Base-by-base conservation (phyloP, 1,140 invertebrate species). In the Eurosta solidaginis region DNA sequence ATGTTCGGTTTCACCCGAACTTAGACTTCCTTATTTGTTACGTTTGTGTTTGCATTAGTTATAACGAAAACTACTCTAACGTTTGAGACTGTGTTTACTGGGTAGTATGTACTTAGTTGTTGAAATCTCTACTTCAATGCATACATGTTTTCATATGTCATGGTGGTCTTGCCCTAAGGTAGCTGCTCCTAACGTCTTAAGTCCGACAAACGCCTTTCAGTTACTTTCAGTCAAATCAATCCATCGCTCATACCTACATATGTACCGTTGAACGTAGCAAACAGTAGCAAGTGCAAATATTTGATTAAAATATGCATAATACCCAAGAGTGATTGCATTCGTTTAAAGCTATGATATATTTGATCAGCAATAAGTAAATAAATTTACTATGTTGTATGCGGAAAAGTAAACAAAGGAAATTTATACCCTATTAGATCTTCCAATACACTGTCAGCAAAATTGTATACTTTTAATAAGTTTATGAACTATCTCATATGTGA, bases 251-350 rank as follows among this genome's bases (percentile, higher is more conserved):
- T n/a, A n/a, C n/a, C n/a, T n/a, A n/a, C n/a, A n/a, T n/a, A 68
- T n/a, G 33, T 40, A 68, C 33, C 59, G 36, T 20, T 68, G 36
- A 10, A 22, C 33, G 33, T 20, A 40, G 59, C 59, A 40, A 68
- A 68, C 59, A 68, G 59, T 68, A 68, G 59, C 59, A 7, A 68
- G n/a, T 68, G 59, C 59, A 68, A 68, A 68, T 68, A 68, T 68
- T 68, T 68, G 59, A 36, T n/a, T n/a, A 68, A 36, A 68, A 68
- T 20, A 20, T 40, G 36, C 17, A 40, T 33, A n/a, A 25, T 27
- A 63, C 54, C n/a, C 33, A 25, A 7, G 9, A 3, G n/a, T 52
- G 10, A 20, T 22, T 52, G n/a, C 17, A 40, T 17, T 47, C n/a
- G n/a, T 47, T 68, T 29, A 20, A 40, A 36, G 10, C 9, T 40